Base-by-base conservation (phyloP, 53 echinoderm and acorn worm species). In the Echinarachnius parma region DNA sequence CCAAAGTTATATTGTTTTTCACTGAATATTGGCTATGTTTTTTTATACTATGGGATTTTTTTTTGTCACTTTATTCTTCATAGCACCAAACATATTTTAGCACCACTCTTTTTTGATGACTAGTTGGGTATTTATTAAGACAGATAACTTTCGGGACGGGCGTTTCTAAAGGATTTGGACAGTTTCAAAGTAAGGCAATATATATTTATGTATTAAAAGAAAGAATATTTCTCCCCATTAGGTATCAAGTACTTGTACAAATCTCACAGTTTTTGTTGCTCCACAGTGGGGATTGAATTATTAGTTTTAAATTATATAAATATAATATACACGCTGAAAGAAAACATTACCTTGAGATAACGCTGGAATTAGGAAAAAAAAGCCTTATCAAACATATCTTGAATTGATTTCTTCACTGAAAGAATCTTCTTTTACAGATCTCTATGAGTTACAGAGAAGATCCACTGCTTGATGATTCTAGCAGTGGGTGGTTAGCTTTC, bases 381-480 rank as follows among this genome's bases (percentile, higher is more conserved):
- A n/a, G n/a, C n/a, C n/a, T 36, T 48, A 68, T 53, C 68, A 68
- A 68, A 50, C 52, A 68, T 68, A 68, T 68, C 68, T 68, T 68
- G 68, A 52, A 30, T 52, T 20, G n/a, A 45, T 50, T 13, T 39
- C 13, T 39, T 39, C 13, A 9, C 28, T 42, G 15, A 26, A 26
- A 0, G 62, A 62, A 19, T 15, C 52, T 10, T 10, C 52, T 50
- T n/a, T n/a, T n/a, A 4, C 4, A 1, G 62, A 62, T 62, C 46
- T 25, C 28, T 65, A 16, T 39, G 65, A 15, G 28, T 46, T 28
- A 9, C n/a, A n/a, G 1, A 45, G 65, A 65, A 18, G 65, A 44
- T 47, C 29, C n/a, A 23, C 25, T 4, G 9, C 58, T 57, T 24
- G 56, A 9, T 56, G 59, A 62, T 19, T n/a, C 62, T 35, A 62